Conservation (phyloP, 2,888 invertebrate genomes). For the Synanthedon formicaeformis region DNA sequence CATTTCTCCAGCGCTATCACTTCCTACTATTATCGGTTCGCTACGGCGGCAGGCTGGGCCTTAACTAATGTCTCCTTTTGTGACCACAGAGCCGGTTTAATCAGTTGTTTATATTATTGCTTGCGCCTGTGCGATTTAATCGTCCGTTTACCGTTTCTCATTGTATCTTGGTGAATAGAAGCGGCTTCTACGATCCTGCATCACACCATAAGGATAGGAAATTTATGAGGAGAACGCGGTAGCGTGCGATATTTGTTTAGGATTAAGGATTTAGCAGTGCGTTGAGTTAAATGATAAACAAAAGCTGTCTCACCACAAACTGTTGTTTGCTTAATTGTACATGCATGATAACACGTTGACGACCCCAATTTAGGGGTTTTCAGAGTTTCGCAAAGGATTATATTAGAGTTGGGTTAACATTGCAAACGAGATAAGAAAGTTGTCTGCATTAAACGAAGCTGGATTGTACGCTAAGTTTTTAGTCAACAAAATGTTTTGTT, state of each 20-base stretch:
- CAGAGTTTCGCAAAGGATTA: slow-evolving; percentile 30
- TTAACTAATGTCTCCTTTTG: slow-evolving; percentile 68
- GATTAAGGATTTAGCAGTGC: slow-evolving; percentile 59
- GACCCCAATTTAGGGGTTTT: slow-evolving; percentile 25
- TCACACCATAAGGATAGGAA: slow-evolving; percentile 20
- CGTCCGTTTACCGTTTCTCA: slow-evolving; percentile 60
- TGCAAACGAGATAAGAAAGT: slow-evolving; percentile 22
- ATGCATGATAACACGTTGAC: slow-evolving; percentile 53
- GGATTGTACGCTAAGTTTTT: slow-evolving; percentile 8
- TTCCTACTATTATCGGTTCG: slow-evolving; percentile 57
- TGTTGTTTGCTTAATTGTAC: slow-evolving; percentile 63
- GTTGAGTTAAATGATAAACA: slow-evolving; percentile 57
- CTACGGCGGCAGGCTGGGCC: slow-evolving; percentile 41
- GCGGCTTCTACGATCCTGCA: slow-evolving; percentile 24
- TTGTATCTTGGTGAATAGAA: slow-evolving; percentile 42
- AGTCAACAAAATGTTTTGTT: background rate
- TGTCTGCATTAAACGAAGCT: slow-evolving; percentile 4
- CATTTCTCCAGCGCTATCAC: slow-evolving; percentile 38
- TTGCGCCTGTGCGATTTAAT: slow-evolving; percentile 56
- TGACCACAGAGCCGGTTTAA: slow-evolving; percentile 55
- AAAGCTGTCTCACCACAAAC: slow-evolving; percentile 51
- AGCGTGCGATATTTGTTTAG: slow-evolving; percentile 56
- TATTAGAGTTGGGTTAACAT: slow-evolving; percentile 19
- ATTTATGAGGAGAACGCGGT: slow-evolving; percentile 30
- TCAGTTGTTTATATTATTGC: slow-evolving; percentile 69